A percentile compares a stretch with the other conserved stretches of the same genome.
Conservation (phyloP, 2,888 invertebrate genomes). For the Myathropa florea region DNA sequence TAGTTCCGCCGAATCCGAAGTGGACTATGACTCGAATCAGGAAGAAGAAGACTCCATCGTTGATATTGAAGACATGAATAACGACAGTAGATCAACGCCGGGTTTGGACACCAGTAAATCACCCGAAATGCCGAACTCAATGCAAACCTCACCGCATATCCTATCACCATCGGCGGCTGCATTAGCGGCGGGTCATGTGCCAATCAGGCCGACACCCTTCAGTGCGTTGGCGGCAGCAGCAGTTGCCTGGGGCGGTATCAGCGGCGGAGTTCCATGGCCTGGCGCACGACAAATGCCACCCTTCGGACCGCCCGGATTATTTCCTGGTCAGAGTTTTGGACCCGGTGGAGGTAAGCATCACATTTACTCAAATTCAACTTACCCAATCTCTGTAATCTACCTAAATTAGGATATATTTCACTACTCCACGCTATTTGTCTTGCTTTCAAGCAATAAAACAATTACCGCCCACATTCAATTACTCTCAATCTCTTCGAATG, state of each 20-base stretch:
- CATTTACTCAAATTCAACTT: neutral
- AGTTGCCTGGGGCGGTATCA: conserved; percentile 84
- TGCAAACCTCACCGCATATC: conserved; percentile 76
- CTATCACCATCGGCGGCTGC: conserved; percentile 78
- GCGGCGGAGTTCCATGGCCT: conserved; percentile 83
- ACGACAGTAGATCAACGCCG: conserved; percentile 81
- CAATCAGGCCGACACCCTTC: conserved; percentile 89
- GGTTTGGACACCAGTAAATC: conserved; percentile 79
- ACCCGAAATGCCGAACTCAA: conserved; percentile 75
- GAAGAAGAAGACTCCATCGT: conserved; percentile 85
- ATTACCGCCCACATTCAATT: conserved; percentile 67
- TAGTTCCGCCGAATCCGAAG: conserved; percentile 80
- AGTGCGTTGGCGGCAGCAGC: conserved; percentile 88
- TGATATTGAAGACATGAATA: conserved; percentile 89
- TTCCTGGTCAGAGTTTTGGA: conserved; percentile 85
- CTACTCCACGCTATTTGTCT: conserved; percentile 42
- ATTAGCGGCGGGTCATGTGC: conserved; percentile 82
- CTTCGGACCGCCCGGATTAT: conserved; percentile 84
- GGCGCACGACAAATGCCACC: conserved; percentile 84
- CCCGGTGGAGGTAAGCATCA: conserved; percentile 82
- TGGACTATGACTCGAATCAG: conserved; percentile 80
- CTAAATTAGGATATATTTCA: conserved; percentile 1
- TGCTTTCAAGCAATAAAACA: conserved; percentile 38
- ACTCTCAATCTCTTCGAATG: neutral
- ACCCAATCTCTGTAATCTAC: conserved; percentile 20